Evolutionary conservation across 2,888 invertebrate species (phyloP).

Genomic region (Cecidostiba fungosa): DNA sequence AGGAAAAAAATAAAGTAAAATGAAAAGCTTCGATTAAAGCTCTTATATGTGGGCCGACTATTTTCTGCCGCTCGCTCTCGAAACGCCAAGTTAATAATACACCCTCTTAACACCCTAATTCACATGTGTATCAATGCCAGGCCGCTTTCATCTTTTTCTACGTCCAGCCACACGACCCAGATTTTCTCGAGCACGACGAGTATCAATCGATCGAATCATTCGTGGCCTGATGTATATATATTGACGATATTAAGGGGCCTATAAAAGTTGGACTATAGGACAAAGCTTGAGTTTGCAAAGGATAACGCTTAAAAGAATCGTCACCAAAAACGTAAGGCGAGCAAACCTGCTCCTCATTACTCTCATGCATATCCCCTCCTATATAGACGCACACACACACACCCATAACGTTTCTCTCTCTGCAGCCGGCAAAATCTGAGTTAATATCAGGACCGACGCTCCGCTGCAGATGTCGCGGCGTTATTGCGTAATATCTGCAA

Average conservation of each 20-base stretch:
- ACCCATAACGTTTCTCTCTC: neutral
- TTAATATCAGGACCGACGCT: constrained; percentile 68
- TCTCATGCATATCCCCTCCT: neutral
- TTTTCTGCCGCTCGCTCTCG: neutral
- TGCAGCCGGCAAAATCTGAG: constrained; percentile 61
- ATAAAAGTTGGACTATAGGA: neutral
- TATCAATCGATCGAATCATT: constrained; percentile 24
- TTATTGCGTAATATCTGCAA: constrained; percentile 72
- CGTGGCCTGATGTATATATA: neutral
- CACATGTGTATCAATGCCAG: constrained; percentile 12
- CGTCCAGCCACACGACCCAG: neutral
- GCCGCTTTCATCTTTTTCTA: neutral
- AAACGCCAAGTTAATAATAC: neutral
- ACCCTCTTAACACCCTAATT: constrained; percentile 48
- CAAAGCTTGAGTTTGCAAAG: too few relatives aligned
- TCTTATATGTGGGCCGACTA: neutral
- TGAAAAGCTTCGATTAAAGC: too few relatives aligned
- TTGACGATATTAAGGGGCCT: neutral
- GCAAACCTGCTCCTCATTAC: neutral
- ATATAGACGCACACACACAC: too few relatives aligned
- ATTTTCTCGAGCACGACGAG: constrained; percentile 26
- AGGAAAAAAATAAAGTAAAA: too few relatives aligned
- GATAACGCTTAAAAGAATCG: neutral
- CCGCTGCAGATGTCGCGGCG: constrained; percentile 69
- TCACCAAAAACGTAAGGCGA: neutral